Conservation (phyloP, 53 echinoderm and acorn worm genomes). For the Hippasteria phrygiana region DNA sequence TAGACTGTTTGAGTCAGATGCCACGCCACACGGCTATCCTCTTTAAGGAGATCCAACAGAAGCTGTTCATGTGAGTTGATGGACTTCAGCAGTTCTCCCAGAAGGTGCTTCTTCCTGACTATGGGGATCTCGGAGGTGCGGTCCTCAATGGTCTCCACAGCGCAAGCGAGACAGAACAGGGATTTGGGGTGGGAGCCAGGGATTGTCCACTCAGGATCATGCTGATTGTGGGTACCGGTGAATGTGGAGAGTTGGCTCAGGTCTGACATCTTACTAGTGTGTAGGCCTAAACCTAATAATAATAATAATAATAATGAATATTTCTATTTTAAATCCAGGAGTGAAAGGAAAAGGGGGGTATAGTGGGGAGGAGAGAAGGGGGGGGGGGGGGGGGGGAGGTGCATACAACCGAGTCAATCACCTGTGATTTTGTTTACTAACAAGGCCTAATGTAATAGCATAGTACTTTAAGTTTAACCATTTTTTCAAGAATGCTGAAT, state of each 20-base stretch:
- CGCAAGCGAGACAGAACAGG: slow-evolving; percentile 83
- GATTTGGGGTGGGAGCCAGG: slow-evolving; percentile 62
- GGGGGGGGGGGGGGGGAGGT: too few relatives aligned
- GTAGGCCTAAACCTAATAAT: too few relatives aligned
- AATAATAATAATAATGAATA: too few relatives aligned
- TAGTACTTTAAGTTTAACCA: too few relatives aligned
- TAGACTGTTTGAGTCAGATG: slow-evolving; percentile 79
- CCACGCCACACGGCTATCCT: slow-evolving; percentile 75
- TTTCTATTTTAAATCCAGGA: too few relatives aligned
- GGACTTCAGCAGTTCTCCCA: slow-evolving; percentile 74
- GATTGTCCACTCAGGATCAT: slow-evolving; percentile 80
- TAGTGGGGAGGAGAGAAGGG: too few relatives aligned
- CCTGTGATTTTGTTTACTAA: too few relatives aligned
- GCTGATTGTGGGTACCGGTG: slow-evolving; percentile 74
- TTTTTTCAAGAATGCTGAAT: too few relatives aligned
- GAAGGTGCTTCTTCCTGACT: slow-evolving; percentile 83
- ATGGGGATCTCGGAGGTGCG: slow-evolving; percentile 48
- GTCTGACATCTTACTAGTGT: neutral
- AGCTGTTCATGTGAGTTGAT: slow-evolving; percentile 49
- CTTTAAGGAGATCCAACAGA: slow-evolving; percentile 71
- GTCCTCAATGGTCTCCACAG: slow-evolving; percentile 78
- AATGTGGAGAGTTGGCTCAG: slow-evolving; percentile 75
- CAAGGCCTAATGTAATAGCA: too few relatives aligned
- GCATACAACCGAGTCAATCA: too few relatives aligned
- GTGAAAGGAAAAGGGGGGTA: too few relatives aligned